Evolutionary conservation across 2,888 invertebrate genomes (phyloP).

Genomic region (Temnothorax ravouxi): DNA sequence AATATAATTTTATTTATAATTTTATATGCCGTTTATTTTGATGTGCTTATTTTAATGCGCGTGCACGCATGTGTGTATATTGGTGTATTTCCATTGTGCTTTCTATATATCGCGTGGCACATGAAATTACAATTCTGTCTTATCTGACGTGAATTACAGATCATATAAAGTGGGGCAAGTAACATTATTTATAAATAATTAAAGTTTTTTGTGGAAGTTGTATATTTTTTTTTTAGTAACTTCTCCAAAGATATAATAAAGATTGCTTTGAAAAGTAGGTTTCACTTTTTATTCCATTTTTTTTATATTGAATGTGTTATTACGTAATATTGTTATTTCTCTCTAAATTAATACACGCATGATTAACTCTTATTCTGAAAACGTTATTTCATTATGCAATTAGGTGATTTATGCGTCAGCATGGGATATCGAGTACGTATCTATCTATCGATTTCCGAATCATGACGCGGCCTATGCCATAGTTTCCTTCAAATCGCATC

Average conservation of each 20-base stretch:
- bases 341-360: neutral
- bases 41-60: neutral
- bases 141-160: neutral
- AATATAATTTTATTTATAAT: neutral
- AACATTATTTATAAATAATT: neutral
- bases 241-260: neutral
- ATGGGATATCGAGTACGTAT: conserved; percentile 78
- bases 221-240: neutral
- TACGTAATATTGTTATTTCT: neutral
- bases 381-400: conserved; percentile 42
- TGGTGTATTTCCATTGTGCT: neutral
- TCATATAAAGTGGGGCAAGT: neutral
- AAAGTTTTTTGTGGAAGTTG: neutral
- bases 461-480: conserved; percentile 89
- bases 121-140: neutral
- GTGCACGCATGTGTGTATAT: neutral
- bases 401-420: conserved; percentile 80
- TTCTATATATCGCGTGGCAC: neutral
- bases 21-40: neutral
- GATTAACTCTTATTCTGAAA: conserved; percentile 5
- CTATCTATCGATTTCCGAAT: conserved; percentile 76
- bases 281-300: neutral
- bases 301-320: conserved; percentile 21
- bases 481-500: conserved; percentile 91
- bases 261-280: neutral